These are phyloP conservation scores for Pitta sordida DNA, from an alignment of 2,113 vertebrate species.

Conservation along the genomic window DNA sequence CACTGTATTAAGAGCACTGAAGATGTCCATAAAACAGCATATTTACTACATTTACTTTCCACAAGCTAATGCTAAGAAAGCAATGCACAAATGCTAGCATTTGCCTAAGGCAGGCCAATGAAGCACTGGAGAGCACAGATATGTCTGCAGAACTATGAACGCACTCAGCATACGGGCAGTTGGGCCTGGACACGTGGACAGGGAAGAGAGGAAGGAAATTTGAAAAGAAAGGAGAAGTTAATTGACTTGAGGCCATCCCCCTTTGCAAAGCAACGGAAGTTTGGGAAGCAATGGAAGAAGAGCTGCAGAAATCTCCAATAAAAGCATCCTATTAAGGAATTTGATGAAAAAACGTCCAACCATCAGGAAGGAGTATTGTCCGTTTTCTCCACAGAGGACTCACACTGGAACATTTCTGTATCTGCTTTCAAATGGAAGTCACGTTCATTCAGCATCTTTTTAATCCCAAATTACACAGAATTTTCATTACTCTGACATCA, in stretches of 20 bases:
- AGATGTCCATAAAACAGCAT: neutral
- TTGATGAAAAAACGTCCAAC: neutral
- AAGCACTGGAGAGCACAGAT: neutral
- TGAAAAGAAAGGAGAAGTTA: neutral
- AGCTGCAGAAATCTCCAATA: neutral
- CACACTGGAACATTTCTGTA: neutral
- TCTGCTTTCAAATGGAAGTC: neutral
- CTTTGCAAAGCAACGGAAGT: neutral
- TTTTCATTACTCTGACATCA: neutral
- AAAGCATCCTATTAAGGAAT: neutral
- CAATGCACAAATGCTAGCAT: neutral
- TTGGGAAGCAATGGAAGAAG: neutral
- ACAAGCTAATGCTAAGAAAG: neutral
- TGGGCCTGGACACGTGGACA: neutral
- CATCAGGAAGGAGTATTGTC: neutral
- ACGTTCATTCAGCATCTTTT: neutral
- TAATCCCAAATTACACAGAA: neutral
- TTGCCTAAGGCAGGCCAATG: neutral
- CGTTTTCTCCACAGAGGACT: neutral
- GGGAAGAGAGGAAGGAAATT: neutral
- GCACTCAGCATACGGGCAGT: fast-evolving
- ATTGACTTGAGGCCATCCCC: neutral
- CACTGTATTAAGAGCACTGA: neutral
- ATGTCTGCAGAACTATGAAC: neutral
- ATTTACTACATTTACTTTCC: neutral